Conservation (phyloP, 2,888 invertebrate genomes). For the Platynereis dumerilii region DNA sequence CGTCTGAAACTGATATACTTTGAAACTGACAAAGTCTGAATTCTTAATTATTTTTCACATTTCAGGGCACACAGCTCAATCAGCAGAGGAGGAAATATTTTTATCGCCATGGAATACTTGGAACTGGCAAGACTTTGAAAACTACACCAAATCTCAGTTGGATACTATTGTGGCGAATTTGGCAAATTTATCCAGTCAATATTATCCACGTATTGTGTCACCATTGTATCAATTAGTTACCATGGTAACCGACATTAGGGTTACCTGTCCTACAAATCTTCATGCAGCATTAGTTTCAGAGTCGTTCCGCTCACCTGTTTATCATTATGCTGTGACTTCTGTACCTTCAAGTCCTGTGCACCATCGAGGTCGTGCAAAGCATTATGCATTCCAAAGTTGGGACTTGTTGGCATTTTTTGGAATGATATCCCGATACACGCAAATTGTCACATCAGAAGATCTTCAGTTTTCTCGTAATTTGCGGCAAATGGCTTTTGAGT, state of each 20-base stretch:
- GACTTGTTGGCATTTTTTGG: slow-evolving; percentile 32
- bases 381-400: slow-evolving; percentile 30
- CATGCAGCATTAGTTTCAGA: slow-evolving; percentile 17
- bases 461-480: slow-evolving; percentile 8
- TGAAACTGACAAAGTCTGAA: too few species aligned
- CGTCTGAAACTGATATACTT: too few species aligned
- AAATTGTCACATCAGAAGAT: slow-evolving; percentile 5
- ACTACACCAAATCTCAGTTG: slow-evolving; percentile 45
- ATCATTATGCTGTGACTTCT: slow-evolving; percentile 25
- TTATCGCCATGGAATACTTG: slow-evolving; percentile 30
- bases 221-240: slow-evolving; percentile 48
- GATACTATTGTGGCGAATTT: slow-evolving; percentile 45
- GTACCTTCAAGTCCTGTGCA: not conserved
- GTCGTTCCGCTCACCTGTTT: slow-evolving; percentile 24
- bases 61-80: slow-evolving; percentile 50
- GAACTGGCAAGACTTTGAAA: slow-evolving; percentile 46
- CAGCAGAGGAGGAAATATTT: slow-evolving; percentile 43
- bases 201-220: slow-evolving; percentile 31
- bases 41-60: not conserved
- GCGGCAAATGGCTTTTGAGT: slow-evolving; percentile 8
- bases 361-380: slow-evolving; percentile 12
- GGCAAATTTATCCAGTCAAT: slow-evolving; percentile 35
- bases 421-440: slow-evolving; percentile 7
- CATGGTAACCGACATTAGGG: slow-evolving; percentile 52
- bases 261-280: slow-evolving; percentile 47